Evolutionary conservation across 2,797 vertebrate species (phyloP).

Genomic region (Austrolebias charrua): DNA sequence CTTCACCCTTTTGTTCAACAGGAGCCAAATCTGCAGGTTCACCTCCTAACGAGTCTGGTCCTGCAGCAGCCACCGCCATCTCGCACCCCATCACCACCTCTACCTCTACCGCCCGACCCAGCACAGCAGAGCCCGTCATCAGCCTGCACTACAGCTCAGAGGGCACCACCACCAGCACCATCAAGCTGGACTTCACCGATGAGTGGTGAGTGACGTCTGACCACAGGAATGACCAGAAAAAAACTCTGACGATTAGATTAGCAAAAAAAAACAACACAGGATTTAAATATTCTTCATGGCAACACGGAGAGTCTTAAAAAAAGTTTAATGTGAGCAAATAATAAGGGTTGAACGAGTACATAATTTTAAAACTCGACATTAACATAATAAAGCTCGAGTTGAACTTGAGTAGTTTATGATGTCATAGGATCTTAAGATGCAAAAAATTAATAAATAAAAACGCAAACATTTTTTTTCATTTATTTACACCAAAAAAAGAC

Average conservation of each 20-base stretch:
- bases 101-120: slow-evolving; percentile 57
- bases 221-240: neutral
- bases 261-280: no score
- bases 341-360: no score
- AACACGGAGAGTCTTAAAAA: neutral
- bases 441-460: no score
- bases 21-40: slow-evolving; percentile 57
- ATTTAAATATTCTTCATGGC: no score
- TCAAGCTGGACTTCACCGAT: slow-evolving; percentile 97
- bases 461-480: no score
- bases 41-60: slow-evolving; percentile 30
- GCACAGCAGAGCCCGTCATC: slow-evolving; percentile 89
- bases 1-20: slow-evolving; percentile 50
- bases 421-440: no score
- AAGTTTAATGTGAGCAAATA: no score
- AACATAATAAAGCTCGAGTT: no score
- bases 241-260: neutral
- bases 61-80: slow-evolving; percentile 34
- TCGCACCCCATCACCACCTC: neutral
- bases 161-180: slow-evolving; percentile 97
- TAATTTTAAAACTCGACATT: no score
- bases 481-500: no score
- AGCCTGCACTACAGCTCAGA: slow-evolving; percentile 98
- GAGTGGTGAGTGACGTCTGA: slow-evolving; percentile 86
- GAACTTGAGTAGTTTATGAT: no score